Evolutionary conservation across 2,888 invertebrate genomes (phyloP), one percentile per base, ranked within the genome.

Genomic region (Calameuta pallipes): DNA sequence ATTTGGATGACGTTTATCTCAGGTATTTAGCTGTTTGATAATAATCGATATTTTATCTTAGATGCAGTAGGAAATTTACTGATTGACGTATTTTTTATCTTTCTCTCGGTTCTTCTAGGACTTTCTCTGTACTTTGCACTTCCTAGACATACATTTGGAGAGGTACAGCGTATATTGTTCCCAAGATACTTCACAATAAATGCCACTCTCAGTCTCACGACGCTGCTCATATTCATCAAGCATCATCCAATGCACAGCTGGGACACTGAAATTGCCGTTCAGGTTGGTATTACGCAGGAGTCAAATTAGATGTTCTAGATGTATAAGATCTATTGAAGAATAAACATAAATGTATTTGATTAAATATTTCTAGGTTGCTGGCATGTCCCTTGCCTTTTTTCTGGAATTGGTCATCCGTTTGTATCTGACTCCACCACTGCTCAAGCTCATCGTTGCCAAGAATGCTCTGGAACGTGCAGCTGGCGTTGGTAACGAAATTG

Each of bases 1-100:
- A 94, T 97, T 83, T 98, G 98, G 98, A 98, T 98, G 96, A 97
- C 97, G 15, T 96, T 98, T 88, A 94, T 98, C 68, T 97, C 97
- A 88, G 96, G 96, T 96, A 91, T 23, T 56, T 15, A 23, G 9
- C 9, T 41, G 41, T 41, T 6, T 23, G 56, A 2, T 23, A 41
- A 15, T 15, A 41, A 41, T 41, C 15, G 15, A 15, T 15, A 56
- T 23, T 56, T 56, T 41, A 41, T 41, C 23, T 56, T 56, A 56
- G 56, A 23, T 23, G 2, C 23, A 56, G 23, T 56, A 56, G 23
- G 9, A 56, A 23, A 56, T 23, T 56, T 15, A 56, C 70, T 34
- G 74, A 78, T 75, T 79, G 68, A 76, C 34, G 23, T 56, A 79
- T 77, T 30, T 77, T 37, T 69, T 80, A 74, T 70, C 68, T 76